Base-by-base conservation (phyloP, 2,797 vertebrate species). In the Austrolebias charrua region DNA sequence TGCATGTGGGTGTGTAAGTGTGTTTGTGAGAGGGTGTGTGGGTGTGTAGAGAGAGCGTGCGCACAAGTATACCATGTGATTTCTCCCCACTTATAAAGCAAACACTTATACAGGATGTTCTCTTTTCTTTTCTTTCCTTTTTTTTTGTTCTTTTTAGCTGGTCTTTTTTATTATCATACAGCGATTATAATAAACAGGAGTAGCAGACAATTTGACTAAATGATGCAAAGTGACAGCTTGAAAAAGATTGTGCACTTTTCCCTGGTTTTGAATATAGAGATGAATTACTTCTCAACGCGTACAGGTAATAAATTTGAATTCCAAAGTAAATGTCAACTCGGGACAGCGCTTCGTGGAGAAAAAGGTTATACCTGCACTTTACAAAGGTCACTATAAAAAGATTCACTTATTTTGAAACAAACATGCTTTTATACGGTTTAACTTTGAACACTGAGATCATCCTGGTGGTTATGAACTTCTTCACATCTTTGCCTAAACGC, bases 371-470 rank as follows among this genome's bases (percentile, higher is more conserved):
- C 24, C 38, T 29, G 20, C 16, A 61, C 45, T 66, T 71, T 60
- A 61, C 16, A 72, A 76, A 75, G 67, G 51, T 68, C 48, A 74
- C 15, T 6, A 38, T 49, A 11, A 63, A 47, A 61, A 60, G 6
- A 58, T 59, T 73, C 8, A 19, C 2, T 58, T 52, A 28, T 42
- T 60, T 64, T n/a, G 15, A 63, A 65, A 73, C 45, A 46, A 71
- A 47, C n/a, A 40, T 59, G 6, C 65, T 73, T 24, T 45, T 38
- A 20, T 38, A 31, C 4, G 18, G 40, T 52, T 66, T 61, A 50
- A 18, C 43, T 9, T 53, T 9, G n/a, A 20, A 59, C 40, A 28
- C 43, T 43, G 44, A 51, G 14, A 43, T 58, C 40, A 4, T 48
- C 46, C 46, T 20, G 19, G 19, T 13, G 19, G 46, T 20, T 40